phyloP scores from a whole-genome alignment of 2,113 vertebrate species.

The Poeciliopsis occidentalis region DNA sequence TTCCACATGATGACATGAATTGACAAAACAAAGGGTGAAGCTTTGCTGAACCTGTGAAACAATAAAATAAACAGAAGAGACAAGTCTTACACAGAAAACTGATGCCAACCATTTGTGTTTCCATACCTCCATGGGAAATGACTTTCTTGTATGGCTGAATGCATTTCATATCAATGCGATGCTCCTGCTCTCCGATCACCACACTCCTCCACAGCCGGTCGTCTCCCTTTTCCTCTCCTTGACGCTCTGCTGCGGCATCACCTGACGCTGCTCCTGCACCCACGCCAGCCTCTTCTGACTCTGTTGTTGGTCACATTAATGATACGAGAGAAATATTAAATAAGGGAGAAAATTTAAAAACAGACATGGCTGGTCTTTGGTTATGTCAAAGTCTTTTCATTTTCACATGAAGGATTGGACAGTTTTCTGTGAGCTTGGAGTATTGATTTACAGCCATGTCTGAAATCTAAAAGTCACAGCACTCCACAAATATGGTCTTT shows the following conservation, averaged over 20 bases:
- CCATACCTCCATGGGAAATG: conserved; percentile 94
- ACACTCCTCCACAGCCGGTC: conserved; percentile 91
- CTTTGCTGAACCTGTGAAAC: neutral
- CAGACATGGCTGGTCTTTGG: too few species aligned
- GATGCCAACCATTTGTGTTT: conserved; percentile 4
- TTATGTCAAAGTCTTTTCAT: too few species aligned
- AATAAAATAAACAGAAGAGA: neutral
- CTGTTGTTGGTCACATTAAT: conserved; percentile 34
- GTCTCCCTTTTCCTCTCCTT: conserved; percentile 84
- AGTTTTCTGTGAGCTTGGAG: too few species aligned
- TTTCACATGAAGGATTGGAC: too few species aligned
- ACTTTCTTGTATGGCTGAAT: conserved; percentile 94
- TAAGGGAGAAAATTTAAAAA: neutral
- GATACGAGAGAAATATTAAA: neutral
- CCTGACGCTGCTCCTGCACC: conserved; percentile 37
- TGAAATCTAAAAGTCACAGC: too few species aligned
- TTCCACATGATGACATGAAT: neutral
- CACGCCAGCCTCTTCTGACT: conserved; percentile 29
- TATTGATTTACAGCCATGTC: too few species aligned
- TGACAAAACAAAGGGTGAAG: neutral
- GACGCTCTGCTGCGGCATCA: conserved; percentile 77
- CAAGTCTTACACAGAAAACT: neutral
- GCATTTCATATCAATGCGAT: conserved; percentile 96
- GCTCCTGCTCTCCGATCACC: conserved; percentile 95
- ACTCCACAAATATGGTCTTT: too few species aligned